Percentiles rank a stretch among this genome's conserved stretches.
Conservation (phyloP, 2,888 invertebrate genomes). For the Myopa testacea region DNA sequence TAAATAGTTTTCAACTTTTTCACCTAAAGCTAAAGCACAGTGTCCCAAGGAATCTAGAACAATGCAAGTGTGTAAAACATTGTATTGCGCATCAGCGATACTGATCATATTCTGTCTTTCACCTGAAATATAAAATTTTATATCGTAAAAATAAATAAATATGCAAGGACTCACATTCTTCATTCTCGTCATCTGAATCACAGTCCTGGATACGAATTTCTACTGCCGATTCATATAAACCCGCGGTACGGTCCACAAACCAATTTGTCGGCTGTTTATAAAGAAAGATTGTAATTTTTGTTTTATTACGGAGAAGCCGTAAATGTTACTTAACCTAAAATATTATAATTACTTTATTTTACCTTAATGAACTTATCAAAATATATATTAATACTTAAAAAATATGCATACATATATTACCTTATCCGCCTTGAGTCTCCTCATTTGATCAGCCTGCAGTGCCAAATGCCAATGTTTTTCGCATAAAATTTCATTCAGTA, state of each 20-base stretch:
- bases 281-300: neutral
- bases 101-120: constrained; percentile 52
- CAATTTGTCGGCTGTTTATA: constrained; percentile 58
- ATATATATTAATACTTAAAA: too few species aligned
- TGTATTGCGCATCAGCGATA: constrained; percentile 71
- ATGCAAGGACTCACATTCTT: constrained; percentile 44
- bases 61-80: constrained; percentile 76
- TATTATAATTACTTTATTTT: neutral
- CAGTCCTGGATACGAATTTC: constrained; percentile 64
- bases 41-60: constrained; percentile 78
- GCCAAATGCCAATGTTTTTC: constrained; percentile 64
- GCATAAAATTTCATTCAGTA: constrained; percentile 61
- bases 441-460: constrained; percentile 58
- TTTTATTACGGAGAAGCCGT: neutral
- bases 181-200: constrained; percentile 61
- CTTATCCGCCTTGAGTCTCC: constrained; percentile 56
- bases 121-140: constrained; percentile 43
- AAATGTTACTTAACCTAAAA: neutral
- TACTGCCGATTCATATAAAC: constrained; percentile 66
- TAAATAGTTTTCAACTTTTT: constrained; percentile 73
- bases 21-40: constrained; percentile 71
- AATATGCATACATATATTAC: constrained; percentile 44
- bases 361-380: neutral
- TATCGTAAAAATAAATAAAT: neutral
- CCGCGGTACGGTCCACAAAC: constrained; percentile 64